Percentiles rank a stretch among this genome's conserved stretches.
phyloP scores from a whole-genome alignment of 2,888 invertebrate species.

The Coremacera marginata region DNA sequence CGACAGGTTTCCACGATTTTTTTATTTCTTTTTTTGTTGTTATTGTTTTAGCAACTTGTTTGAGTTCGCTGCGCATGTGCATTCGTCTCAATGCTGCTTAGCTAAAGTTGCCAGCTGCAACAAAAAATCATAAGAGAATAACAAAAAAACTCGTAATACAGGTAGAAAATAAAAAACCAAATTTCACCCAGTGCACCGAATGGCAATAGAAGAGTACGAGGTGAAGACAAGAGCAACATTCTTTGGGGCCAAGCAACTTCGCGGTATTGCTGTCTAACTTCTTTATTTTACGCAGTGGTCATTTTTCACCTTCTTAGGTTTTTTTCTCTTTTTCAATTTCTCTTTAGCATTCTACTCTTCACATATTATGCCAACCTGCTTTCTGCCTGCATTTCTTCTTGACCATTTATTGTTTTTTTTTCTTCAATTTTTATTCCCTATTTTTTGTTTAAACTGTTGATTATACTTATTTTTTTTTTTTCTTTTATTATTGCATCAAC shows the following conservation, averaged over 20 bases:
- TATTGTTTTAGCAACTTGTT: background rate
- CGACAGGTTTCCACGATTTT: background rate
- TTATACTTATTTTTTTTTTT: background rate
- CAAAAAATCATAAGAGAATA: background rate
- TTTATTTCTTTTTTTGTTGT: no score
- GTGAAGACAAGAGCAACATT: background rate
- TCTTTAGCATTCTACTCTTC: no score
- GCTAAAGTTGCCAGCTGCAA: conserved; percentile 51
- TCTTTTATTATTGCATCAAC: background rate
- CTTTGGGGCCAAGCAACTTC: background rate
- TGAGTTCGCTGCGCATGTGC: conserved; percentile 14
- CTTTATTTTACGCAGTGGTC: background rate
- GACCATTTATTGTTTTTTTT: background rate
- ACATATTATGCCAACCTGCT: no score
- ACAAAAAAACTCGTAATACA: background rate
- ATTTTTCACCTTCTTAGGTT: background rate
- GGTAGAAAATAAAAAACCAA: background rate
- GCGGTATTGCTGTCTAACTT: background rate
- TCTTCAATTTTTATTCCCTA: background rate
- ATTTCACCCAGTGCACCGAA: no score
- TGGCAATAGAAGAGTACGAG: background rate
- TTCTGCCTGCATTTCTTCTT: conserved; percentile 7
- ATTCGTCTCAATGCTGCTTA: conserved; percentile 7
- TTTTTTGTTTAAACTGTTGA: background rate
- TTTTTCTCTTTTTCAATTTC: background rate